Evolutionary conservation across 2,888 invertebrate species (phyloP), one percentile per base, ranked within the genome.

Genomic region (Thelaira solivaga): DNA sequence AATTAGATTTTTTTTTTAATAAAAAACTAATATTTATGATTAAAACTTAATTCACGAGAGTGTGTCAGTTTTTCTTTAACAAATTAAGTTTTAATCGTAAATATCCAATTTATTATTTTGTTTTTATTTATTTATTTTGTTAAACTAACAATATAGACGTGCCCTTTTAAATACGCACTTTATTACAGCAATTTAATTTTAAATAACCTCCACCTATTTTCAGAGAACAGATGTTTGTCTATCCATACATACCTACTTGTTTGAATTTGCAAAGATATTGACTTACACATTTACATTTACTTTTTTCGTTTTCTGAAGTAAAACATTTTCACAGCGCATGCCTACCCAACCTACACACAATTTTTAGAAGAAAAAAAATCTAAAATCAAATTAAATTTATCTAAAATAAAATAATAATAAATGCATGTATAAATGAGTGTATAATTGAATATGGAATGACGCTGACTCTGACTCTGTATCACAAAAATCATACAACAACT

Each of bases 281-380:
- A 22, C 4, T 22, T 16, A 5, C 11, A 11, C 8, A 22, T 20
- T 26, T 20, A 53, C 20, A 22, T 47, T 39, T 43, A 41, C 24
- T 8, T 36, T 41, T 64, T 55, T 51, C 51, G 26, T 53, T 49
- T 49, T 51, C 20, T 20, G n/a, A 16, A 29, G 36, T 26, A 34
- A 59, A 67, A 45, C 6, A 31, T 29, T 22, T 47, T 41, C 61
- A 53, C 16, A 65, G 41, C 59, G 61, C 76, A 76, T 71, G 76
- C 71, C 61, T 55, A 71, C 51, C n/a, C 59, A 71, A 11, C 76
- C 76, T 55, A 76, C 76, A 71, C 76, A 71, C 29, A 57, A 47
- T 26, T 29, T 1, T n/a, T n/a, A n/a, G n/a, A 43, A 41, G 39
- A 39, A 11, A 55, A 39, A 39, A 20, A 13, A 22, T 39, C 10